Evolutionary conservation across 2,113 vertebrate genomes (phyloP).

Genomic region (Nothobranchius kuhntae): DNA sequence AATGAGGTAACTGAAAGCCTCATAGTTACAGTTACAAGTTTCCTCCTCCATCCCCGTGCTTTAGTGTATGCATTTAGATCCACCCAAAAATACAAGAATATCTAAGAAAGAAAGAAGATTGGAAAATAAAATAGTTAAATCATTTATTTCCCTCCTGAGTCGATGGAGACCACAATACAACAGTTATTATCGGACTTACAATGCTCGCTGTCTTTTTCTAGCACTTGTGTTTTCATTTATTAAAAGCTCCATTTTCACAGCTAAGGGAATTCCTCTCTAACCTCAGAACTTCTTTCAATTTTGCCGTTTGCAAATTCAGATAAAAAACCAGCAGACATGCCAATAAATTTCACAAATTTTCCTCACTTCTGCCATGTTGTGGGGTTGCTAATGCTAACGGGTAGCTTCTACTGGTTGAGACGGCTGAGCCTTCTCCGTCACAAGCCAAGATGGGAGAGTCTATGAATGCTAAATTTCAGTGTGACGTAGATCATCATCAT

Average conservation of each 20-base stretch:
- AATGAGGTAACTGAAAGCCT: not conserved
- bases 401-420: no score
- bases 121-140: not conserved
- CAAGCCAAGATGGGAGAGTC: no score
- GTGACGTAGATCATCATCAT: no score
- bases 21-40: not conserved
- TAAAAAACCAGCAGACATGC: not conserved
- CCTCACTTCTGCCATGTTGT: not conserved
- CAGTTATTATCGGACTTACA: no score
- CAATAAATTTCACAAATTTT: not conserved
- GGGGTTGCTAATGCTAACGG: no score
- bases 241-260: conserved; percentile 6
- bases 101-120: not conserved
- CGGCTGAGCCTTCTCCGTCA: no score
- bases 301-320: not conserved
- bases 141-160: not conserved
- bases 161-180: not conserved
- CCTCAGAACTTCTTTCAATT: conserved; percentile 21
- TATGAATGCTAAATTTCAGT: no score
- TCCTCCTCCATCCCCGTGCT: not conserved
- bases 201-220: no score
- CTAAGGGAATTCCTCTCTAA: conserved; percentile 1
- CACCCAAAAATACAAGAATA: not conserved
- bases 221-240: not conserved
- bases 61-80: not conserved